A percentile compares a stretch with the other conserved stretches of the same genome.
Evolutionary conservation across 2,113 vertebrate species (phyloP).

Genomic region (Tichodroma muraria): DNA sequence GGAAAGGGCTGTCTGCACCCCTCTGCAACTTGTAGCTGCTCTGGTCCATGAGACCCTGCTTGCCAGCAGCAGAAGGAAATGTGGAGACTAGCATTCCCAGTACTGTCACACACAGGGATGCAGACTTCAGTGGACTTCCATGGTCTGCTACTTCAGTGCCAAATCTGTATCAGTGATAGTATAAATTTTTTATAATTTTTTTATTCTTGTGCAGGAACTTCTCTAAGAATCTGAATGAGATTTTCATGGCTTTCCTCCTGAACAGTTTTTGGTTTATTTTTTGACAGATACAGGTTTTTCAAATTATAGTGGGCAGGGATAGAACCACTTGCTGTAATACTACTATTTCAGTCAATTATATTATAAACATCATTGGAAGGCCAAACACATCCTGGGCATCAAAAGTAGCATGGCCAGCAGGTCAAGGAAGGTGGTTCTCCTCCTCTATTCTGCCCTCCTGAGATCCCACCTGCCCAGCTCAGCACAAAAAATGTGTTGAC

Average conservation of each 20-base stretch:
- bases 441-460: not conserved
- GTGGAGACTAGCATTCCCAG: not conserved
- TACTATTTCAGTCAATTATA: not conserved
- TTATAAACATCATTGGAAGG: not conserved
- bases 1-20: not conserved
- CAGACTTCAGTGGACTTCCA: not conserved
- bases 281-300: not conserved
- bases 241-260: not conserved
- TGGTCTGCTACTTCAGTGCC: not conserved
- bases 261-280: not conserved
- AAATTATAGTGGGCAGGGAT: not conserved
- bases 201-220: not conserved
- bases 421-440: not conserved
- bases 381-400: not conserved
- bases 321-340: not conserved
- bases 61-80: not conserved
- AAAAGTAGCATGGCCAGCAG: not conserved
- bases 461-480: not conserved
- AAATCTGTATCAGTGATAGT: not conserved
- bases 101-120: not conserved
- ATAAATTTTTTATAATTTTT: not conserved
- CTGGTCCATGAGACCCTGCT: not conserved
- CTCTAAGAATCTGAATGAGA: not conserved
- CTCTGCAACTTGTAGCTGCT: not conserved
- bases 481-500: not conserved